Conservation (phyloP, 2,113 vertebrate species). For the Colistium nudipinnis region DNA sequence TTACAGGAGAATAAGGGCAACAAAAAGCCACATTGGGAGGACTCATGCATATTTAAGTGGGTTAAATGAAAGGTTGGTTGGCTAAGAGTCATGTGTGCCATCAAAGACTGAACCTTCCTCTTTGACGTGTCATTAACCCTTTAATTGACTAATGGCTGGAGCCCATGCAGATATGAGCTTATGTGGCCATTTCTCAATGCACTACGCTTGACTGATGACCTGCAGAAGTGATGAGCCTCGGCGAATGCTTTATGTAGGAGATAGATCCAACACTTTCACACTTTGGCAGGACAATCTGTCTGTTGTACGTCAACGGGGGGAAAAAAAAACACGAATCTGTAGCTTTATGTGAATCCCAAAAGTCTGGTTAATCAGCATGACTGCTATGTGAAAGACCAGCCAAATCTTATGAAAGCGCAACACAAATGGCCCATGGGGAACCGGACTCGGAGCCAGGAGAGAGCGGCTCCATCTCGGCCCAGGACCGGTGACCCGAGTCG, state of each 20-base stretch:
- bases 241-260: conserved; percentile 19
- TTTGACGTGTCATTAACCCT: conserved; percentile 75
- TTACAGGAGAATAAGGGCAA: conserved; percentile 32
- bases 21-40: conserved; percentile 62
- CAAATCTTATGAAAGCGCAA: conserved; percentile 15
- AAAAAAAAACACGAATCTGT: not conserved
- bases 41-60: conserved; percentile 78
- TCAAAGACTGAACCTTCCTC: conserved; percentile 44
- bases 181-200: conserved; percentile 47
- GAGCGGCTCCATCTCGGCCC: conserved; percentile 18
- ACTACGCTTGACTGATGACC: not conserved
- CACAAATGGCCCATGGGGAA: conserved; percentile 19
- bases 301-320: conserved; percentile 8
- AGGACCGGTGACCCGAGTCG: conserved; percentile 15
- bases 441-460: conserved; percentile 25
- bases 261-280: not conserved
- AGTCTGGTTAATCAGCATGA: conserved; percentile 26
- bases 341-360: conserved; percentile 2
- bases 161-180: conserved; percentile 34
- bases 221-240: conserved; percentile 14
- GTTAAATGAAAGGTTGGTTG: conserved; percentile 65
- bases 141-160: conserved; percentile 70
- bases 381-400: conserved; percentile 36
- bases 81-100: conserved; percentile 34
- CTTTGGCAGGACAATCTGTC: not conserved